A percentile compares a stretch with the other conserved stretches of the same genome.
Conservation (phyloP, 2,888 invertebrate genomes). For the Lamproptera curius region DNA sequence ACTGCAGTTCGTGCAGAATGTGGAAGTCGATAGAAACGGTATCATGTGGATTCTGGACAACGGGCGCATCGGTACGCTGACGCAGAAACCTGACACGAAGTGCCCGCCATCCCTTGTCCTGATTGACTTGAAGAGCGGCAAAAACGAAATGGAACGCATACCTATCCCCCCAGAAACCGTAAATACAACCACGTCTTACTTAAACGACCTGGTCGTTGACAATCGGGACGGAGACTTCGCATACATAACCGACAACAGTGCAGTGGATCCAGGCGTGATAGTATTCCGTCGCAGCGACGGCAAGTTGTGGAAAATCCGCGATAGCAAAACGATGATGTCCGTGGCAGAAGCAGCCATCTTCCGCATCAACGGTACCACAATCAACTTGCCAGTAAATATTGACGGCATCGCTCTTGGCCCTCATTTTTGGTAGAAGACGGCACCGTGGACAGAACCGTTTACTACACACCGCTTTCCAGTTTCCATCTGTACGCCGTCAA, state of each 20-base stretch:
- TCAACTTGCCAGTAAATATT: constrained; percentile 79
- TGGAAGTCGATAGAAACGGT: constrained; percentile 84
- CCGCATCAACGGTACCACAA: constrained; percentile 77
- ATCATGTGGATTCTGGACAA: constrained; percentile 84
- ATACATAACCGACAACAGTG: constrained; percentile 85
- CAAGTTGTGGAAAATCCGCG: constrained; percentile 84
- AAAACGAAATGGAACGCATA: constrained; percentile 76
- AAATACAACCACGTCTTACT: constrained; percentile 75
- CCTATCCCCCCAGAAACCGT: constrained; percentile 80
- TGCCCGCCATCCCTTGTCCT: constrained; percentile 84
- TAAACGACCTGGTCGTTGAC: constrained; percentile 86
- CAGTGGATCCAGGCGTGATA: constrained; percentile 83
- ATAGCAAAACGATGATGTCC: constrained; percentile 80
- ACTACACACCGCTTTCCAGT: constrained; percentile 84
- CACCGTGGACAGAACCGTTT: constrained; percentile 74
- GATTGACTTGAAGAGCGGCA: constrained; percentile 80
- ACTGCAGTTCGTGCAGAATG: constrained; percentile 85
- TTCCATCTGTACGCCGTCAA: constrained; percentile 82
- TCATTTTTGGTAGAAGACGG: constrained; percentile 56
- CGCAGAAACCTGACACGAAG: constrained; percentile 66
- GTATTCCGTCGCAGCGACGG: constrained; percentile 82
- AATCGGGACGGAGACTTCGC: constrained; percentile 83
- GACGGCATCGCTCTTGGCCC: constrained; percentile 86
- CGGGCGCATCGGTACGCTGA: constrained; percentile 81
- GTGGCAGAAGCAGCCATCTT: constrained; percentile 78